Percentiles rank a stretch among this genome's conserved stretches.
These are phyloP conservation scores for Scaptomyza cyrtandrae DNA, from an alignment of 2,888 invertebrate genomes.

Conservation along the genomic window DNA sequence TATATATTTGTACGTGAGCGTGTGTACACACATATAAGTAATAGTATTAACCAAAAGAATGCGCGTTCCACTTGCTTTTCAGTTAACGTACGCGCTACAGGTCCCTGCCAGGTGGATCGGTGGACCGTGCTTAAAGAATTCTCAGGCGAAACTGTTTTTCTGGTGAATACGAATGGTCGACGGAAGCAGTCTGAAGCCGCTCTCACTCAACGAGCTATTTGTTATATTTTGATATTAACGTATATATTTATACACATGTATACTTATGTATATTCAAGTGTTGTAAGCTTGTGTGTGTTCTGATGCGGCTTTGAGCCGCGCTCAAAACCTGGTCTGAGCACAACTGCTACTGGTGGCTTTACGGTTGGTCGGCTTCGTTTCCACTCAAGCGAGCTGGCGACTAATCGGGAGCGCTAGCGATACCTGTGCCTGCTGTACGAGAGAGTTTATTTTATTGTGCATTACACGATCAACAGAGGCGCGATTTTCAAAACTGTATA, in stretches of 20 bases:
- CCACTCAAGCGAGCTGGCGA: slow-evolving; percentile 62
- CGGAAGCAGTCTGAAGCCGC: slow-evolving; percentile 57
- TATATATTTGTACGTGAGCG: too few species aligned
- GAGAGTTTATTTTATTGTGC: slow-evolving; percentile 26
- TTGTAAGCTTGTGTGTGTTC: slow-evolving; percentile 12
- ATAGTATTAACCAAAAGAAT: slow-evolving; percentile 2
- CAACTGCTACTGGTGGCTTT: slow-evolving; percentile 37
- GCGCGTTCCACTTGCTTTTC: slow-evolving; percentile 38
- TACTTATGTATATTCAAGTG: background rate
- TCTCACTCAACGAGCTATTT: slow-evolving; percentile 38
- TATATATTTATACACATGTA: background rate
- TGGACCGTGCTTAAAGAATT: slow-evolving; percentile 82
- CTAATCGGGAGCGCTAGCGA: slow-evolving; percentile 61
- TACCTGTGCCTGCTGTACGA: slow-evolving; percentile 31
- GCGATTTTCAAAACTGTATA: slow-evolving; percentile 29
- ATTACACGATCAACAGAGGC: slow-evolving; percentile 39
- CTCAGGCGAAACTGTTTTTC: slow-evolving; percentile 81
- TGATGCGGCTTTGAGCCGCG: slow-evolving; percentile 47
- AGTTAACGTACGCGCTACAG: slow-evolving; percentile 28
- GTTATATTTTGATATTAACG: background rate
- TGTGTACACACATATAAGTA: background rate
- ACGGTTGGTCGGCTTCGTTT: slow-evolving; percentile 71
- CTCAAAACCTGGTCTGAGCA: slow-evolving; percentile 63
- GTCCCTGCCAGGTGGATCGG: slow-evolving; percentile 59
- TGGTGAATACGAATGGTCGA: slow-evolving; percentile 60